Evolutionary conservation across 2,113 vertebrate species (phyloP), one percentile per base, ranked within the genome.

Genomic region (Uria aalge): DNA sequence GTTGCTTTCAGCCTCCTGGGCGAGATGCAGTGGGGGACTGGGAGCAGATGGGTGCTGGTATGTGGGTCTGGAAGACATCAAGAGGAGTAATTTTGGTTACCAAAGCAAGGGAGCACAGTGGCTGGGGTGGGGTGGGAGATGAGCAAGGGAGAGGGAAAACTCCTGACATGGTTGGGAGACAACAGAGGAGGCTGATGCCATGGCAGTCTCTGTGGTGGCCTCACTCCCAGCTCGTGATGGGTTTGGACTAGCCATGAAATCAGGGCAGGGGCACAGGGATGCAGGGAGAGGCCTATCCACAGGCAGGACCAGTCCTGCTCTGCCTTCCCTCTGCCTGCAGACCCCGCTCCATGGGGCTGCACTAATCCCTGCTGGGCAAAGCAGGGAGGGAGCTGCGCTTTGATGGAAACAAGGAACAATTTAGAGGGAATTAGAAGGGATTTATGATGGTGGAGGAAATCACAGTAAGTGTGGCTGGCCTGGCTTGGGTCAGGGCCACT

Each of bases 371-470:
- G 0, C 80, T 77, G 88, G 86, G 69, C 56, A 69, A 84, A 38
- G 80, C 68, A 57, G 50, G 74, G 55, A 94, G 80, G 26, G 63
- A 84, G 57, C 84, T 56, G 23, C 0, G 15, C 87, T 85, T 84
- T 62, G 52, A 62, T 85, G 93, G 85, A 91, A 84, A 59, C 88
- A 60, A 87, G 90, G 95, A 82, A 56, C 0, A 41, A 48, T 96
- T 93, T 95, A 96, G 92, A 93, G 62, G 77, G 93, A 95, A 95
- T 95, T 95, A 94, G 81, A 83, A 90, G 53, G 71, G 90, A 94
- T 96, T 96, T 95, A 17, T 63, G 69, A 30, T 79, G 53, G 81
- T 82, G 74, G 48, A 91, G 66, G 90, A 82, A 88, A 89, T 84
- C 72, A 81, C 56, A 84, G 47, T 74, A 24, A 91, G 52, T 0